Base-by-base conservation (phyloP, 2,113 vertebrate species). In the Cyanoderma ruficeps region DNA sequence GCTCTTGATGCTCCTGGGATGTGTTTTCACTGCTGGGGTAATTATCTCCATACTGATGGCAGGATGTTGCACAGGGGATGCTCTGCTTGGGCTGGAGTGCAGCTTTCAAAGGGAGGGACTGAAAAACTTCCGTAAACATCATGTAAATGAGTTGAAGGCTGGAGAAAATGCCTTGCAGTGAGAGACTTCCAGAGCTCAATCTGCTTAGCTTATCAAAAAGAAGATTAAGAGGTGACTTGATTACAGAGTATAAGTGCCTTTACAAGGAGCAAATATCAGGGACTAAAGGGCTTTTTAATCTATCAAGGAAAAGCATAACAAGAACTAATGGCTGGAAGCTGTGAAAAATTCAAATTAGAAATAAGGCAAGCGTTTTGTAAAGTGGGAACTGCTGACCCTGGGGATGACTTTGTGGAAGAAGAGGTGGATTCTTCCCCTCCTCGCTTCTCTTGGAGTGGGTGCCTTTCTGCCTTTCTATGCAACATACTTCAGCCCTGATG, bases 161-260 rank as follows among this genome's bases (percentile, higher is more conserved):
- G 83, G 67, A 94, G 83, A 96, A 96, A 96, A 95, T 95, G 90
- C 94, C 94, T 96, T 95, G 86, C 93, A 95, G 96, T 94, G 92
- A 89, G 89, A 93, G 94, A 93, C 96, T 95, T 96, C 76, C 85
- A 87, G 86, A 92, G 86, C 93, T 96, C 94, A 94, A 93, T 97
- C 96, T 96, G 94, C 95, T 97, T 97, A 96, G 95, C 93, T 97
- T 96, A 96, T 96, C 96, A 96, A 96, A 97, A 97, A 96, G 96
- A 95, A 96, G 96, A 96, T 96, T 94, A 96, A 96, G 96, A 94
- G 96, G 95, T 96, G 96, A 95, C 96, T 97, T 97, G 96, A 97
- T 97, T 97, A 96, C 94, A 96, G 96, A 94, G 90, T 95, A 82
- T 94, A 96, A 97, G 94, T 96, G 94, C 94, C 95, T 96, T 96